A percentile compares a stretch with the other conserved stretches of the same genome.
Evolutionary conservation across 2,888 invertebrate genomes (phyloP).

Genomic region (Sepiola atlantica): DNA sequence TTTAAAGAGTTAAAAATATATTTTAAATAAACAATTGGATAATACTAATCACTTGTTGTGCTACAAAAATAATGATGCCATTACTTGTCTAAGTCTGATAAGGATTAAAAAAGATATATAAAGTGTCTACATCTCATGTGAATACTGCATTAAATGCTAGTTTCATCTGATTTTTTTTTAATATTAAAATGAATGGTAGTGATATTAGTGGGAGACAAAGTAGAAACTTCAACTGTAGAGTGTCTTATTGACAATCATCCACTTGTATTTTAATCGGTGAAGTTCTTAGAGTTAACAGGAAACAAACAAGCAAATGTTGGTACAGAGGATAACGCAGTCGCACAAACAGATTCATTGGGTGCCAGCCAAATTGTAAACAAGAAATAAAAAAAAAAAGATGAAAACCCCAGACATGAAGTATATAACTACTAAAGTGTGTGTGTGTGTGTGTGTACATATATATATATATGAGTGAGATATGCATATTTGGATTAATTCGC

Average conservation of each 20-base stretch:
- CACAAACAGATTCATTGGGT: background rate
- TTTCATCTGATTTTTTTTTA: background rate
- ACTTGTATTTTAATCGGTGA: background rate
- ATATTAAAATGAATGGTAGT: background rate
- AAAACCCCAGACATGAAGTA: background rate
- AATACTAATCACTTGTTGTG: background rate
- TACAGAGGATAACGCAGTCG: background rate
- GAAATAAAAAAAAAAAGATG: background rate
- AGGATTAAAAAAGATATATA: background rate
- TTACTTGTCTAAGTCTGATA: background rate
- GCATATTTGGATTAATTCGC: too few relatives aligned
- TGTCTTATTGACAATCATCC: background rate
- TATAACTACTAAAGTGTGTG: background rate
- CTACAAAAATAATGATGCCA: background rate
- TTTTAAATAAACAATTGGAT: background rate
- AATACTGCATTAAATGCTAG: background rate
- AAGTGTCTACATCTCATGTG: background rate
- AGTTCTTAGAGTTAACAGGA: background rate
- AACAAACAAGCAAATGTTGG: background rate
- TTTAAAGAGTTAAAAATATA: background rate
- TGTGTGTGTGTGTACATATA: too few relatives aligned
- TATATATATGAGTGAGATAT: too few relatives aligned
- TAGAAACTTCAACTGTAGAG: background rate
- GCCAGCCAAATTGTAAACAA: background rate
- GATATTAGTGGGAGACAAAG: background rate